Evolutionary conservation across 2,888 invertebrate genomes (phyloP), one percentile per base, ranked within the genome.

Genomic region (Diogma glabrata): DNA sequence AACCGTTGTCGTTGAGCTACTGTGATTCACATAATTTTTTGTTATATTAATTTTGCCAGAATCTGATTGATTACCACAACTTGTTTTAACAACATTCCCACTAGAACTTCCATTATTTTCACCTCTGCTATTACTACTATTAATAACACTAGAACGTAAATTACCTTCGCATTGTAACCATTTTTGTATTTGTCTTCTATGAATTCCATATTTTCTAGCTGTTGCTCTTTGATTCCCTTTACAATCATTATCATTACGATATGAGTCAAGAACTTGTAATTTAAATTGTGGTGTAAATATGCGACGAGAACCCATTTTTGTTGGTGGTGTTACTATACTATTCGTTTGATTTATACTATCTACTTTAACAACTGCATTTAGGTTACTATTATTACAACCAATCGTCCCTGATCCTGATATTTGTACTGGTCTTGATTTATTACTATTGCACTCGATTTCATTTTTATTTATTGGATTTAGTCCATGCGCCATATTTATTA

Each of bases 201-300:
- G 90, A 57, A 91, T 90, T 53, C 87, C 87, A 69, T 89, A 91
- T 70, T 91, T 91, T 63, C 90, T 78, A 54, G 90, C 90, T 16
- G 90, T 91, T 3, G 90, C 90, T 50, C 90, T 77, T 67, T 90
- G 90, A 69, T 90, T 91, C 49, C 89, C 89, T 62, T 88, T 84
- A 70, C 90, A 90, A 67, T 90, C 90, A 40, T 82, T 78, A 66
- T 91, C 90, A 61, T 82, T 80, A 57, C 89, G 77, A 67, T 89
- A 91, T 43, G 90, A 89, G 67, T 89, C 88, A 57, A 90, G 75
- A 60, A 91, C 90, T 76, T 87, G 87, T 58, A 90, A 75, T 70
- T 90, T 91, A 70, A 90, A 91, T 69, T 87, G 84, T 60, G 89
- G 87, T 64, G 90, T 83, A 70, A 90, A 91, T 64, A 90, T 90